Conservation (phyloP, 1,140 invertebrate species). For the Papilio dardanus region DNA sequence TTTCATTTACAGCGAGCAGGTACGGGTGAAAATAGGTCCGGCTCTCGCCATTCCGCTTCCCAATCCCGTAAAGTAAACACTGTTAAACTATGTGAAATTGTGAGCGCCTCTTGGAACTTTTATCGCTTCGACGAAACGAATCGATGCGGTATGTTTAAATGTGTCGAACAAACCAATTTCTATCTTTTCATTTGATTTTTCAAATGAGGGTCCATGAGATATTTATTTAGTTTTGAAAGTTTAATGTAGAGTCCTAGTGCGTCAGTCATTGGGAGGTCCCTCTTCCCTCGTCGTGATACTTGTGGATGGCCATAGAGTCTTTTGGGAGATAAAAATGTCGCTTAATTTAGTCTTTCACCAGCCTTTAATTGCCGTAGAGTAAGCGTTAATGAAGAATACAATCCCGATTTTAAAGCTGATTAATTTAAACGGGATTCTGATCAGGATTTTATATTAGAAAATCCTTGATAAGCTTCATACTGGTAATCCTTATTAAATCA, state of each 20-base stretch:
- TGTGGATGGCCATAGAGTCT: too few species aligned
- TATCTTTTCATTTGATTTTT: neutral
- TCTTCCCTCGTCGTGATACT: too few species aligned
- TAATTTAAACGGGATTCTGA: neutral
- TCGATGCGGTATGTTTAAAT: constrained; percentile 5
- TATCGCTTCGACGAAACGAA: constrained; percentile 16
- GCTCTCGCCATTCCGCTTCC: constrained; percentile 25
- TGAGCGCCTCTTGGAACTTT: constrained; percentile 14
- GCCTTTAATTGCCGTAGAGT: too few species aligned
- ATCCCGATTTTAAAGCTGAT: neutral
- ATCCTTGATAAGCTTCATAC: neutral
- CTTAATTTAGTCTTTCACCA: too few species aligned
- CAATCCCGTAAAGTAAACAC: constrained; percentile 31
- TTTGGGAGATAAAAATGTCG: too few species aligned
- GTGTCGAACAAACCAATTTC: constrained; percentile 4
- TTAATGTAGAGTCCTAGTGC: too few species aligned
- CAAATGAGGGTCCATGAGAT: too few species aligned
- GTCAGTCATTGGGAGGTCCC: too few species aligned
- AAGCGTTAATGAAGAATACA: neutral
- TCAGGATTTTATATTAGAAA: neutral
- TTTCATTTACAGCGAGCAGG: constrained; percentile 28
- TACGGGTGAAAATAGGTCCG: constrained; percentile 22
- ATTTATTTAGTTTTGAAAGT: too few species aligned
- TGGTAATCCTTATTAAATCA: constrained; percentile 3
- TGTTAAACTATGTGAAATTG: constrained; percentile 25